Evolutionary conservation across 2,113 vertebrate species (phyloP), one percentile per base, ranked within the genome.

Genomic region (Phylloscopus whistleri): DNA sequence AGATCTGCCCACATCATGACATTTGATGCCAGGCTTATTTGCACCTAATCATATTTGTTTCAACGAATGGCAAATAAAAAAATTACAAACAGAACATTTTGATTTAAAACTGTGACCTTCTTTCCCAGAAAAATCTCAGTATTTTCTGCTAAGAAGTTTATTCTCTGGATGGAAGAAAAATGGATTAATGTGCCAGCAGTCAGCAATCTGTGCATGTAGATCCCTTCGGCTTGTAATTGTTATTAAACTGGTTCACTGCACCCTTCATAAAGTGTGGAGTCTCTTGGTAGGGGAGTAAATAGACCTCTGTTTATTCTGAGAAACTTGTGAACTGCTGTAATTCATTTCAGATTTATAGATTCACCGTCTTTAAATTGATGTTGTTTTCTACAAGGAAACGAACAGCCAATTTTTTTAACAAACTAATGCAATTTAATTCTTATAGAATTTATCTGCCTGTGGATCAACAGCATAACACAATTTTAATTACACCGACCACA

Each of bases 401-500:
- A 97, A 84, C 96, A 97, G 86, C 81, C 76, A 68, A 22, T 76
- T 96, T 83, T 91, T 91, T 84, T 63, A 90, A 80, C 84, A 96
- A 96, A 93, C 85, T 79, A 83, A 74, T 96, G 84, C 95, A 96
- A 84, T 97, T 96, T 96, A 97, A 89, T 94, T 84, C 96, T 95
- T 87, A 83, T 44, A 82, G 91, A 93, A 97, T 97, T 97, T 97
- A 97, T 97, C 97, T 97, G 92, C 86, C 95, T 83, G 75, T 93
- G 93, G 91, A 98, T 98, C 96, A 94, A 91, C 70, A 43, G 59
- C 91, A 8, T 64, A 97, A 94, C 95, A 95, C 95, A 76, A 94
- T 97, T 97, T 97, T 98, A 98, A 98, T 98, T 97, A 96, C 66
- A 94, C 78, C 79, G 78, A 78, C 93, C 94, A 96, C 95, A 96